A percentile compares a stretch with the other conserved stretches of the same genome.
phyloP scores from a whole-genome alignment of 2,888 invertebrate species.

The Salpingus planirostris region DNA sequence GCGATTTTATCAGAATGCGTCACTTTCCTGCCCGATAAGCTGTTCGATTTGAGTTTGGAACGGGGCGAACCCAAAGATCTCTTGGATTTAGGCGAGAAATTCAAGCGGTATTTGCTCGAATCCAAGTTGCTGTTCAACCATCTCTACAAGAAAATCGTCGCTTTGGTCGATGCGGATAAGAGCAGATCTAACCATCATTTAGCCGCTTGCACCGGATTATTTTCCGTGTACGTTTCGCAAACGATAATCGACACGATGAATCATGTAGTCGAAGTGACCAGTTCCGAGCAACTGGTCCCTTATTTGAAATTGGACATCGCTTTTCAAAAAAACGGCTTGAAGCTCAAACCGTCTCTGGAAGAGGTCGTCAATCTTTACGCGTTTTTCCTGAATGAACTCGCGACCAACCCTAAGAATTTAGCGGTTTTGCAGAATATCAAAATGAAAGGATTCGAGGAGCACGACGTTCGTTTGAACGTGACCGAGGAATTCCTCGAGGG shows the following conservation, averaged over 20 bases:
- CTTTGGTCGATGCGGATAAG: constrained; percentile 21
- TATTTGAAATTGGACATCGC: constrained; percentile 47
- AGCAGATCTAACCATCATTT: constrained; percentile 15
- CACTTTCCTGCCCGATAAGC: constrained; percentile 44
- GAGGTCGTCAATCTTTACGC: constrained; percentile 51
- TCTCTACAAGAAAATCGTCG: constrained; percentile 24
- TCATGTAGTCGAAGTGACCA: constrained; percentile 50
- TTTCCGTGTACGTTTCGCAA: constrained; percentile 55
- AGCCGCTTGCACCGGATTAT: constrained; percentile 36
- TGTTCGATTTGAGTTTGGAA: constrained; percentile 40
- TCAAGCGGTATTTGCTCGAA: constrained; percentile 22
- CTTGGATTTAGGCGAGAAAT: constrained; percentile 21
- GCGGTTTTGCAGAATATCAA: constrained; percentile 37
- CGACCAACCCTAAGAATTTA: constrained; percentile 29
- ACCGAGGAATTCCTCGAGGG: constrained; percentile 36
- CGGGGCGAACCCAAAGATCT: constrained; percentile 19
- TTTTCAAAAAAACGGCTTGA: constrained; percentile 21
- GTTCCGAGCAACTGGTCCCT: constrained; percentile 48
- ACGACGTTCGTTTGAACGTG: constrained; percentile 26
- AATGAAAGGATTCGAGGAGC: constrained; percentile 20
- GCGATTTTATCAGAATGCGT: constrained; percentile 49
- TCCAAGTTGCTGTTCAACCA: constrained; percentile 21
- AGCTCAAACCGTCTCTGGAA: constrained; percentile 51
- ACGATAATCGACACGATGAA: constrained; percentile 59
- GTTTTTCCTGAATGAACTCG: constrained; percentile 42